Evolutionary conservation across 2,113 vertebrate species (phyloP), one percentile per base, ranked within the genome.

Genomic region (Nothoprocta pentlandii): DNA sequence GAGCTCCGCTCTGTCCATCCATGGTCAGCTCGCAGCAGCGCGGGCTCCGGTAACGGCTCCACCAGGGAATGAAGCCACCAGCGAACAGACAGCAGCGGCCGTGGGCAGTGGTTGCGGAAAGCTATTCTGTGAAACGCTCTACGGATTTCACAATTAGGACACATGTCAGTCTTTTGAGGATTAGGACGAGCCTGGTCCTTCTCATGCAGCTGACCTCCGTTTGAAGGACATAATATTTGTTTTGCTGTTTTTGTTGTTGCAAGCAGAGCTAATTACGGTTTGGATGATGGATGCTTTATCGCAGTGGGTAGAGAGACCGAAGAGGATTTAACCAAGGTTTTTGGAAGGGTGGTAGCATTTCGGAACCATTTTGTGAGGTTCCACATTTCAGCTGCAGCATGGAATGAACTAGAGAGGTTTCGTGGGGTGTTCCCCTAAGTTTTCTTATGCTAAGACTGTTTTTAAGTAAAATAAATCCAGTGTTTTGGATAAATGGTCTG

Each of bases 71-170:
- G n/a, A 53, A 53, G n/a, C 16, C 23, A 47, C 34, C 11, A 26
- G 14, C 34, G 22, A 44, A 9, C 71, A 61, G 69, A n/a, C 78
- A 42, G 84, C 11, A 10, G 15, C 7, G 53, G 74, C 58, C 1
- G 2, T 79, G 88, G 90, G 94, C 92, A 94, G 90, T 66, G 78
- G 53, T 9, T 62, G 28, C 80, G n/a, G 36, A 85, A 87, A 91
- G 53, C 85, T 61, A 79, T 64, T 91, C 64, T 64, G 39, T 25
- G 61, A 88, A 93, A 34, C 0, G 0, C 53, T n/a, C 49, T 17
- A 22, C 51, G 13, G 49, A 15, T 87, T 89, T 87, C 94, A 93
- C 93, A 93, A 67, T 87, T 82, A 85, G 94, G 93, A 94, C 88
- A 92, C 49, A 14, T 77, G 93, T 95, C 88, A 90, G 70, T 90